Percentiles rank a stretch among this genome's conserved stretches.
Conservation (phyloP, 2,113 vertebrate species). For the Salvelinus fontinalis region DNA sequence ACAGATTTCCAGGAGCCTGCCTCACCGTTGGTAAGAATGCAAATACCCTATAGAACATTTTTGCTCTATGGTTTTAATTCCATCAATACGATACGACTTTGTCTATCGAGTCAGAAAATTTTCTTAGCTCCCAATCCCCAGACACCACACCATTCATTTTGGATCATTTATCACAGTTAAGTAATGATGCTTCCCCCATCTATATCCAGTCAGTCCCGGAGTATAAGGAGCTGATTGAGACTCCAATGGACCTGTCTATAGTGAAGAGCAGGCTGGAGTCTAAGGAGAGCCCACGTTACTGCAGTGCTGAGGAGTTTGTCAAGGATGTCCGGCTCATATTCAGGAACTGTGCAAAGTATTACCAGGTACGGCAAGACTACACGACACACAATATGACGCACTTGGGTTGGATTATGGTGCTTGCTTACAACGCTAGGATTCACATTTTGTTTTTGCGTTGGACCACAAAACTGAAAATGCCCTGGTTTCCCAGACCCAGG, state of each 20-base stretch:
- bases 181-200: no score
- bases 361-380: constrained; percentile 76
- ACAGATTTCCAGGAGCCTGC: constrained; percentile 93
- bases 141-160: no score
- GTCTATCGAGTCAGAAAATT: no score
- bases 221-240: constrained; percentile 96
- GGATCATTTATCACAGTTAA: no score
- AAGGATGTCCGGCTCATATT: constrained; percentile 93
- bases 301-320: constrained; percentile 83
- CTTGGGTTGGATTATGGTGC: no score
- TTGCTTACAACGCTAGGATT: no score
- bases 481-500: no score
- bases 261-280: constrained; percentile 85
- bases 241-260: constrained; percentile 91
- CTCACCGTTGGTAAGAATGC: constrained; percentile 83
- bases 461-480: no score
- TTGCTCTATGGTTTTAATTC: no score
- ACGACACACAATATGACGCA: background rate
- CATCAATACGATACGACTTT: no score
- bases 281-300: constrained; percentile 75
- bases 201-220: constrained; percentile 74
- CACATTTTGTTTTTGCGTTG: no score
- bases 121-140: no score
- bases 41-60: background rate
- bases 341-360: constrained; percentile 95